Evolutionary conservation across 2,113 vertebrate genomes (phyloP).

Genomic region (Benitochromis conjunctus): DNA sequence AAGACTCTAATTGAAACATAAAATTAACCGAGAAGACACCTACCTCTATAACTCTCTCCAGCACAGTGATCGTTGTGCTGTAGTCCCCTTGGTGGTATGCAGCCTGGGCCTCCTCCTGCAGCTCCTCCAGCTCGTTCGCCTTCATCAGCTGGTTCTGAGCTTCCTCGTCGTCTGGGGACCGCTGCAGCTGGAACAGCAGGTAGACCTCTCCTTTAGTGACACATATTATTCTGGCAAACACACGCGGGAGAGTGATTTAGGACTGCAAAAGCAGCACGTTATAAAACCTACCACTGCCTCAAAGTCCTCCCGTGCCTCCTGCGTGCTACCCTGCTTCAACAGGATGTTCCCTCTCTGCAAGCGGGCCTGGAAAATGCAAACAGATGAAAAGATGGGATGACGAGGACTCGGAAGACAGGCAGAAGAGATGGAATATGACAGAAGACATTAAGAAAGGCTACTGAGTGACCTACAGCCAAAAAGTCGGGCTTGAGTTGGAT

Average conservation of each 20-base stretch:
- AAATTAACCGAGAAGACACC: not conserved
- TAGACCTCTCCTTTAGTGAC: not conserved
- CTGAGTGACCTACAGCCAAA: conserved; percentile 70
- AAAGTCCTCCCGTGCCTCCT: conserved; percentile 78
- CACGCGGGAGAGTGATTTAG: not conserved
- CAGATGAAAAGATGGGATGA: not conserved
- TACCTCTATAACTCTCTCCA: conserved; percentile 79
- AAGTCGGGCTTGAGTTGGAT: conserved; percentile 84
- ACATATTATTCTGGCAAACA: not conserved
- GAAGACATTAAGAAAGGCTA: not conserved
- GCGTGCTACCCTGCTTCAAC: conserved; percentile 74
- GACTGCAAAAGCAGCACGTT: not conserved
- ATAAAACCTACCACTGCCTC: conserved; percentile 72
- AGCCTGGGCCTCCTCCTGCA: conserved; percentile 68
- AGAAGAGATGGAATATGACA: not conserved
- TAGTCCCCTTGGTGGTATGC: conserved; percentile 74
- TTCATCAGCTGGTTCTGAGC: conserved; percentile 72
- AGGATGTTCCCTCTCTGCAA: conserved; percentile 81
- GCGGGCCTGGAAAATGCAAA: conserved; percentile 66
- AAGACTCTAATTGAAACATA: not conserved
- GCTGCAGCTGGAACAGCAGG: conserved; percentile 61
- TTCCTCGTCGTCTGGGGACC: conserved; percentile 70
- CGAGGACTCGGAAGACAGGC: not conserved
- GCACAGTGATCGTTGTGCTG: conserved; percentile 47
- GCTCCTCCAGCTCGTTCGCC: conserved; percentile 67